Evolutionary conservation across 2,113 vertebrate species (phyloP).

Genomic region (Pholis gunnellus): DNA sequence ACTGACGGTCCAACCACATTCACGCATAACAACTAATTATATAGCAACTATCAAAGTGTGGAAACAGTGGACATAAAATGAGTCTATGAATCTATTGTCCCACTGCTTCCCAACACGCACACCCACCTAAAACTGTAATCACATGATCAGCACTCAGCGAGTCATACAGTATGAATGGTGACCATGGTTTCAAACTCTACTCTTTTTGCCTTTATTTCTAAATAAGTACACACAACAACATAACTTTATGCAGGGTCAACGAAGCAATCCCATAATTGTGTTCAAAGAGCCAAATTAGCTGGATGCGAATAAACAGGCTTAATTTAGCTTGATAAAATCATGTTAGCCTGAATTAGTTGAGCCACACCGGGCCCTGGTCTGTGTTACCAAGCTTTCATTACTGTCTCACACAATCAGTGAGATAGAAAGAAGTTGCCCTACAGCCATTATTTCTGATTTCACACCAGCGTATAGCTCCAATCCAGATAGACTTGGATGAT

Average conservation of each 20-base stretch:
- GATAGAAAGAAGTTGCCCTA: slow-evolving; percentile 18
- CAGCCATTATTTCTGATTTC: slow-evolving; percentile 52
- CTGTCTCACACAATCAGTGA: not conserved
- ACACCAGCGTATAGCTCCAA: slow-evolving; percentile 32
- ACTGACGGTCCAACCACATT: not conserved
- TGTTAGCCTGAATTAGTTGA: not conserved
- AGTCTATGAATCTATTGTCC: not conserved
- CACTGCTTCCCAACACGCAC: not conserved
- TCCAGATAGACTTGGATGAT: slow-evolving; percentile 42
- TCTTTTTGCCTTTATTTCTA: not conserved
- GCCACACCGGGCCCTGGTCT: not conserved
- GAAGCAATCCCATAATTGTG: not conserved
- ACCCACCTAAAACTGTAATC: not conserved
- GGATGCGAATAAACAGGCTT: not conserved
- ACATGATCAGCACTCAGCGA: not conserved
- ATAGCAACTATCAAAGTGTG: not conserved
- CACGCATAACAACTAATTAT: not conserved
- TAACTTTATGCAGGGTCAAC: not conserved
- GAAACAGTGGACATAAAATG: not conserved
- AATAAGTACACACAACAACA: not conserved
- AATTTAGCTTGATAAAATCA: not conserved
- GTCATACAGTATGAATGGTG: not conserved
- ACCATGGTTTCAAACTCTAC: not conserved
- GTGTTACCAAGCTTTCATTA: not conserved
- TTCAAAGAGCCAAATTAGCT: not conserved